Base-by-base conservation (phyloP, 2,113 vertebrate genomes). In the Hippocampus barbouri region DNA sequence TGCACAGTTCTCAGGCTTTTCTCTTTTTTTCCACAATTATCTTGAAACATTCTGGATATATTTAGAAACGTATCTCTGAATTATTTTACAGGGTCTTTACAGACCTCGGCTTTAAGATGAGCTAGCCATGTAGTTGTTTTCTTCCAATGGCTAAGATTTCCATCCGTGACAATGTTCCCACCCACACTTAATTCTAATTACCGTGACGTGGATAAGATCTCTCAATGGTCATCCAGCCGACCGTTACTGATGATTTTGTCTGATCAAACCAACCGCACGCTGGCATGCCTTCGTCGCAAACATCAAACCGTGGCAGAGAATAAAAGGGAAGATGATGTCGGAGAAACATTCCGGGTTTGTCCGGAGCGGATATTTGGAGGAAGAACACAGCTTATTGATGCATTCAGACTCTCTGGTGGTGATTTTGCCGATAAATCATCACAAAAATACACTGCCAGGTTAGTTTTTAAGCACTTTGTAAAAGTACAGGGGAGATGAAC, bases 91-190 rank as follows among this genome's bases (percentile, higher is more conserved):
- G 27, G 5, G 4, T 57, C 23, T 20, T 63, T 1, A 53, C 8
- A 71, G 59, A 38, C 14, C 12, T 45, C 2, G 3, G 43, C 10
- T 45, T 45, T 45, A 10, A 45, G 3, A 12, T 27, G 66, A 72
- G 84, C 74, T 80, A 62, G 69, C 71, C 71, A 2, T 70, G 65
- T 71, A 69, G 73, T 69, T 30, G 57, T 71, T 83, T 79, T 78
- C 66, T 38, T 74, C 75, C 61, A 76, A 71, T 18, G 43, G 66
- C 76, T 79, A 78, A 77, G 73, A 85, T 72, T 81, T 71, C 83
- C 85, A 86, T 83, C 86, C 87, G 78, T 80, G 79, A 83, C 80
- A 86, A 87, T 66, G 68, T 78, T 85, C 80, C 77, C 74, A 80
- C 82, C 81, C 77, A 14, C 66, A 63, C 56, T 30, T 60, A 60